Base-by-base conservation (phyloP, 2,888 invertebrate genomes). In the Linyphia triangularis region DNA sequence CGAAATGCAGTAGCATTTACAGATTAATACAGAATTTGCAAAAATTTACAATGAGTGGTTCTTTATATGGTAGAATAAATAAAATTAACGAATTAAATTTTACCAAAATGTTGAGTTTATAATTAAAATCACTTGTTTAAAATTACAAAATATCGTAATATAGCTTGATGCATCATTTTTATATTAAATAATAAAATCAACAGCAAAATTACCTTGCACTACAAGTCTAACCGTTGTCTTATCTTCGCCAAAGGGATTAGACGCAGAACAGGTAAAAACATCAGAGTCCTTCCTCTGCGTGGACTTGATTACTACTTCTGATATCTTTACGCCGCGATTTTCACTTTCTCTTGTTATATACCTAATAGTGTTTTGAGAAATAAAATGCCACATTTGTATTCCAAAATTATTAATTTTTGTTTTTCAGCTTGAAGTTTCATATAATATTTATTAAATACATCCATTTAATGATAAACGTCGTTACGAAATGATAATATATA, bases 161-260 rank as follows among this genome's bases (percentile, higher is more conserved):
- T n/a, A n/a, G n/a, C n/a, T n/a, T n/a, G n/a, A n/a, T n/a, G n/a
- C n/a, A n/a, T n/a, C n/a, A n/a, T n/a, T n/a, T n/a, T n/a, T 26
- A 65, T 28, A 28, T 65, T 28, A 28, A 28, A 16, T 0, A 63
- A 63, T 26, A 28, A 28, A 24, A 16, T 0, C 1, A n/a, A n/a
- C 6, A n/a, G 19, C 19, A 57, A 16, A 30, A 90, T 92, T 93
- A 95, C 96, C 96, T 95, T 98, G 97, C 90, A 98, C 96, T 91
- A 98, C 97, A 95, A 98, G 96, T 93, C 97, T 97, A 92, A 98
- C 97, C 93, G 97, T 97, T n/a, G 97, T 96, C 92, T 97, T 97
- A 92, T 97, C 97, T 90, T 97, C 97, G 77, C 97, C 97, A 92
- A 97, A 98, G 24, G 97, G 97, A 92, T 98, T 98, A 2, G 97